These are phyloP conservation scores for Tetheella fluctuosa DNA, from an alignment of 2,888 invertebrate species.

Conservation along the genomic window DNA sequence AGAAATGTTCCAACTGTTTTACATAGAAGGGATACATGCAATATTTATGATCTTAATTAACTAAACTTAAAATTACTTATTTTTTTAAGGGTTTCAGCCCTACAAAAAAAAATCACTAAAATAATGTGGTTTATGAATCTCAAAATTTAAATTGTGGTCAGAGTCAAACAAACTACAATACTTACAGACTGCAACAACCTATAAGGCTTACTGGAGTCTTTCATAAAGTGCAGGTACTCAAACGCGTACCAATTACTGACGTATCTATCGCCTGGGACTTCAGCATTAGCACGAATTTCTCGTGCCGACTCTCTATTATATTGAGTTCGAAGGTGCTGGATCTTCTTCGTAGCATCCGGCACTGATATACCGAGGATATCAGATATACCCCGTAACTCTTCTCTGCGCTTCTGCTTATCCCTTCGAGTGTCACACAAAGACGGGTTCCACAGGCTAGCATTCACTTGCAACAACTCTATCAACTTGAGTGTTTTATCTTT, in stretches of 20 bases:
- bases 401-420: conserved; percentile 76
- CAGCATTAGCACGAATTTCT: conserved; percentile 76
- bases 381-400: conserved; percentile 70
- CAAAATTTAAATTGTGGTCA: not conserved
- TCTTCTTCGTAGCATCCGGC: conserved; percentile 83
- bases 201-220: conserved; percentile 81
- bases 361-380: conserved; percentile 65
- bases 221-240: conserved; percentile 84
- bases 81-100: too few relatives aligned
- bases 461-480: conserved; percentile 73
- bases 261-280: conserved; percentile 82
- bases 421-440: conserved; percentile 70
- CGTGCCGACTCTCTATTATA: conserved; percentile 85
- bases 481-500: conserved; percentile 77
- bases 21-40: too few relatives aligned
- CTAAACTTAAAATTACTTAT: too few relatives aligned
- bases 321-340: conserved; percentile 85
- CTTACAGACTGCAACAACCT: conserved; percentile 68
- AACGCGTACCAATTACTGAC: conserved; percentile 83
- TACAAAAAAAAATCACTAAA: not conserved
- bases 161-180: conserved; percentile 15
- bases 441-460: conserved; percentile 73
- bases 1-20: too few relatives aligned
- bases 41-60: too few relatives aligned
- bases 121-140: conserved; percentile 7